Conservation (phyloP, 1,140 invertebrate species). For the Cryptotermes secundus region DNA sequence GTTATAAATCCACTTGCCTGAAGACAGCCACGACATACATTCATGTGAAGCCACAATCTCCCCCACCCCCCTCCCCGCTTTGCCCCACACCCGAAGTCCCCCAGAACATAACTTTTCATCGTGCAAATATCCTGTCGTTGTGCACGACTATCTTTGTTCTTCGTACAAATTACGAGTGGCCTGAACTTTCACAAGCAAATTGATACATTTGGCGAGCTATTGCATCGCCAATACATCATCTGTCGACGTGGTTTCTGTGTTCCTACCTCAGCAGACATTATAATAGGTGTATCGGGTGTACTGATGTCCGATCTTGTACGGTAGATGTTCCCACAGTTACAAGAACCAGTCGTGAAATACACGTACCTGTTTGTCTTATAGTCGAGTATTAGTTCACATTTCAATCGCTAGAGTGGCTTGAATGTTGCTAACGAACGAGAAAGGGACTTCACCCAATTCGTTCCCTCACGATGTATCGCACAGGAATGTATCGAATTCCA, state of each 20-base stretch:
- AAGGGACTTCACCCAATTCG: too few relatives aligned
- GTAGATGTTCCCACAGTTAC: background rate
- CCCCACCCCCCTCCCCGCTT: too few relatives aligned
- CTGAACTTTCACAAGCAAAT: background rate
- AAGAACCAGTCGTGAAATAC: too few relatives aligned
- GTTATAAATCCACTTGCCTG: too few relatives aligned
- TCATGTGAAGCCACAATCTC: too few relatives aligned
- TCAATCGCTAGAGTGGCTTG: background rate
- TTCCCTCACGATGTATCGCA: too few relatives aligned
- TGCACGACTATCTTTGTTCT: background rate
- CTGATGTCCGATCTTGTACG: background rate
- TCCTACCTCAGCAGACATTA: background rate
- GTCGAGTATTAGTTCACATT: background rate
- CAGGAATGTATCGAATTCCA: too few relatives aligned
- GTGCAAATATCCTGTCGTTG: too few relatives aligned
- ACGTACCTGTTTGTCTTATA: background rate
- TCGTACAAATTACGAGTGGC: background rate
- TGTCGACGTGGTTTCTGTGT: background rate
- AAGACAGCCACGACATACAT: background rate
- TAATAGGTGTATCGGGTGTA: background rate
- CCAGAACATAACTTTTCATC: too few relatives aligned
- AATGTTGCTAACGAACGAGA: too few relatives aligned
- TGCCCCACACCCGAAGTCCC: too few relatives aligned
- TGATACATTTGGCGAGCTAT: background rate
- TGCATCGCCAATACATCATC: background rate